Conservation (phyloP, 2,888 invertebrate species). For the Dasysyrphus tricinctus region DNA sequence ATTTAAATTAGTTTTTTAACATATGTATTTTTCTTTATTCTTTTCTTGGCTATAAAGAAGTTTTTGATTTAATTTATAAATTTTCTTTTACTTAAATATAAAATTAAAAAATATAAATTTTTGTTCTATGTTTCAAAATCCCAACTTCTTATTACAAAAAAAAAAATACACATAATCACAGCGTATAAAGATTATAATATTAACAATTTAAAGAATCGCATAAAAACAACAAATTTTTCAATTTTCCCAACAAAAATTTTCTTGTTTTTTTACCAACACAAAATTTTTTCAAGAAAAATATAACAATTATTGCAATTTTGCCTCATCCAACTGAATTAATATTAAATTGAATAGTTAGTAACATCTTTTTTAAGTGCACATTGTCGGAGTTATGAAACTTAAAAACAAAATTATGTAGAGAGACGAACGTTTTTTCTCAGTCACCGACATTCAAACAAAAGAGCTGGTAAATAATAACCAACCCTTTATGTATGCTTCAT, state of each 20-base stretch:
- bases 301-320: conserved; percentile 10
- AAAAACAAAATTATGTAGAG: conserved; percentile 15
- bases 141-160: conserved; percentile 44
- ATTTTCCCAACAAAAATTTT: conserved; percentile 11
- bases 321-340: conserved; percentile 32
- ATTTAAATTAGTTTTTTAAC: conserved; percentile 13
- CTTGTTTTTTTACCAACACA: conserved; percentile 46
- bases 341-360: conserved; percentile 7
- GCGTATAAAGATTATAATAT: conserved; percentile 42
- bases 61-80: conserved; percentile 1
- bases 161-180: conserved; percentile 69
- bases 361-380: conserved; percentile 20
- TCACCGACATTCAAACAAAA: conserved; percentile 10
- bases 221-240: conserved; percentile 32
- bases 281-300: conserved; percentile 18
- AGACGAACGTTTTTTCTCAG: conserved; percentile 10
- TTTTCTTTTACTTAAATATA: conserved; percentile 20
- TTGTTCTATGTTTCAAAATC: background rate
- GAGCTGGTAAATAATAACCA: background rate
- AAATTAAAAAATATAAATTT: background rate
- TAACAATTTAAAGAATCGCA: conserved; percentile 18
- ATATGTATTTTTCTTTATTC: conserved; percentile 26
- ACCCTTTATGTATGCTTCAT: background rate
- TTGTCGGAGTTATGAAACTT: conserved; percentile 32
- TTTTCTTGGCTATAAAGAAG: conserved; percentile 39